phyloP scores from a whole-genome alignment of 2,888 invertebrate species.

The Tuta absoluta region DNA sequence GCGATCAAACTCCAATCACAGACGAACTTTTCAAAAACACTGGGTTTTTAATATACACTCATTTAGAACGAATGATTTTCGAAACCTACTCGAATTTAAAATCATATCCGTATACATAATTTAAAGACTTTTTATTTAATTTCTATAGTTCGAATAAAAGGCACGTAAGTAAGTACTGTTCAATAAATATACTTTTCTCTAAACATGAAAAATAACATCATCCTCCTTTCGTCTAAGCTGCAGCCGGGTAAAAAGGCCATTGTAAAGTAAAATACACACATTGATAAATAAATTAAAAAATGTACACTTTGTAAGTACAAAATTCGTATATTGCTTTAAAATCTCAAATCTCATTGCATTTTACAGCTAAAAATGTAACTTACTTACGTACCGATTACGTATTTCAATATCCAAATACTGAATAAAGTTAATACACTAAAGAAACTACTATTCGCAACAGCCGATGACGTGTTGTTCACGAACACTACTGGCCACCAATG shows the following conservation, averaged over 20 bases:
- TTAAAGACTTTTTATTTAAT: background rate
- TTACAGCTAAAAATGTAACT: conserved; percentile 21
- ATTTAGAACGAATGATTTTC: too few relatives aligned
- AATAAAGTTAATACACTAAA: conserved; percentile 45
- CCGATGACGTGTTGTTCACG: conserved; percentile 56
- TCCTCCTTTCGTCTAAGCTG: background rate
- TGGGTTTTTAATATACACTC: background rate
- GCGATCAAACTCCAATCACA: too few relatives aligned
- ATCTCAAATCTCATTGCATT: conserved; percentile 29
- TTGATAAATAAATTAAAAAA: conserved; percentile 32
- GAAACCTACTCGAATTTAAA: too few relatives aligned
- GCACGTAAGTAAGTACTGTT: conserved; percentile 59
- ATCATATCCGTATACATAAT: background rate
- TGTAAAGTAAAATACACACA: conserved; percentile 3
- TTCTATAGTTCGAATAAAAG: background rate
- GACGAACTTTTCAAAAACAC: conserved; percentile 29
- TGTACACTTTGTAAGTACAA: conserved; percentile 60
- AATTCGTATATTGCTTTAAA: conserved; percentile 19
- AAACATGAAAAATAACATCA: background rate
- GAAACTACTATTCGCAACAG: conserved; percentile 37
- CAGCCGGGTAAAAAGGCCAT: background rate
- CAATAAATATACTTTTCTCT: conserved; percentile 44
- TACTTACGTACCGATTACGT: conserved; percentile 45
- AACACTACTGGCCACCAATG: conserved; percentile 78
- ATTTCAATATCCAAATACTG: conserved; percentile 52